phyloP scores from a whole-genome alignment of 2,888 invertebrate genomes.

The Orthosia gracilis region DNA sequence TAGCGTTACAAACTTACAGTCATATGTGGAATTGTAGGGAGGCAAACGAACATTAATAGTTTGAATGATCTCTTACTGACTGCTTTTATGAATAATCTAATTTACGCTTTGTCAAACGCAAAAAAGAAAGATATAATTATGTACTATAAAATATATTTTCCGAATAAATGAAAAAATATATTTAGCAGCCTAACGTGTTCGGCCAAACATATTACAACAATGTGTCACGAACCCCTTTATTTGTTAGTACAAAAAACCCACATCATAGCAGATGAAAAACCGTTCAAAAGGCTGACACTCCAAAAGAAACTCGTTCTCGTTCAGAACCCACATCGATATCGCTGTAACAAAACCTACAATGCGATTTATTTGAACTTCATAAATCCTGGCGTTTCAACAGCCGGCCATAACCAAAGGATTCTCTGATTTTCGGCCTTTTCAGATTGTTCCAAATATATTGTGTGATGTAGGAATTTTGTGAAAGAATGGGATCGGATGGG shows the following conservation, averaged over 20 bases:
- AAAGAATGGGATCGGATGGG: conserved; percentile 2
- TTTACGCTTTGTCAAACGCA: background rate
- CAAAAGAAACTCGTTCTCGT: conserved; percentile 43
- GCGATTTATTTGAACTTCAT: conserved; percentile 60
- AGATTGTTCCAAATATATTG: conserved; percentile 49
- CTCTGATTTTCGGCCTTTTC: conserved; percentile 42
- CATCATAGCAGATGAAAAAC: conserved; percentile 36
- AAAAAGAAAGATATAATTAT: background rate
- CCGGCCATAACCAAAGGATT: conserved; percentile 53
- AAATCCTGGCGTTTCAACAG: conserved; percentile 51
- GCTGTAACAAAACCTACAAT: conserved; percentile 57
- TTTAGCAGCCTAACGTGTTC: conserved; percentile 18
- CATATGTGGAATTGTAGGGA: no score
- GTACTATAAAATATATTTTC: background rate
- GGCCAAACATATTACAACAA: conserved; percentile 24
- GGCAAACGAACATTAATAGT: background rate
- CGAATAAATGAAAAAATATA: conserved; percentile 1
- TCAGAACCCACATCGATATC: conserved; percentile 51
- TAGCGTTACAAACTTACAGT: no score
- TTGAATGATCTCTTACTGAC: background rate
- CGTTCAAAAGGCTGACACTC: conserved; percentile 33
- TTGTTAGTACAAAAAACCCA: conserved; percentile 37
- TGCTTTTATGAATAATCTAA: background rate
- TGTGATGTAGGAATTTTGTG: conserved; percentile 42
- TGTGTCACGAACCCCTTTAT: conserved; percentile 27